Evolutionary conservation across 2,797 vertebrate genomes (phyloP), one percentile per base, ranked within the genome.

Genomic region (Xiphorhynchus erythropygius): DNA sequence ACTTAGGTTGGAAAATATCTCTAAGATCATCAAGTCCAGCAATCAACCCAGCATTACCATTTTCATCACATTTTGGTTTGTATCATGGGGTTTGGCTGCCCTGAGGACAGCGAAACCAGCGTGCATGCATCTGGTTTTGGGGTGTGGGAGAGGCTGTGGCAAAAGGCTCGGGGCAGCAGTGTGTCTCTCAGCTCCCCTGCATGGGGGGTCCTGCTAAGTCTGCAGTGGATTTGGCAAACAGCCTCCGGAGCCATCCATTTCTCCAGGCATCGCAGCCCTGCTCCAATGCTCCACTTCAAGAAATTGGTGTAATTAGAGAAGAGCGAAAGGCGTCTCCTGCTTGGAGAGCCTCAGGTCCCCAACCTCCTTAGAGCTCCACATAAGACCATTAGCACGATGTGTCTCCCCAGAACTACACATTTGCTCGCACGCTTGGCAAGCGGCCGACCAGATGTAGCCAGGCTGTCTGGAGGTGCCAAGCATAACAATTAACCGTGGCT

Each of bases 391-490:
- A 89, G 84, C 44, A 8, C 1, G 2, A 65, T 1, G 1, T 37
- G 83, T 90, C 87, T 94, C 83, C 88, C 84, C 59, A 78, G 86
- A 77, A 90, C 35, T 7, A 23, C 11, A 2, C 73, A 5, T 37
- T 65, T n/a, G 64, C 93, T 83, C 7, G 0, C 69, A 12, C 7
- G 0, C 67, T 71, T 83, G 87, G 94, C 95, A 52, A 49, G 91
- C 8, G 1, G 93, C 84, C 35, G 6, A 53, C 28, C 93, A 95
- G 90, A 79, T 70, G 89, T 18, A 87, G 93, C 75, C 87, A 42
- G 79, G 75, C 84, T 84, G 88, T 18, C 67, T 42, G 93, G 68
- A 87, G 86, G 90, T 93, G 96, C 94, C 94, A 77, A 90, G 81
- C 92, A 44, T 52, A 74, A 84, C 91, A 86, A 90, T 85, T 63